Evolutionary conservation across 1,140 invertebrate genomes (phyloP), one percentile per base, ranked within the genome.

Genomic region (Formica exsecta): DNA sequence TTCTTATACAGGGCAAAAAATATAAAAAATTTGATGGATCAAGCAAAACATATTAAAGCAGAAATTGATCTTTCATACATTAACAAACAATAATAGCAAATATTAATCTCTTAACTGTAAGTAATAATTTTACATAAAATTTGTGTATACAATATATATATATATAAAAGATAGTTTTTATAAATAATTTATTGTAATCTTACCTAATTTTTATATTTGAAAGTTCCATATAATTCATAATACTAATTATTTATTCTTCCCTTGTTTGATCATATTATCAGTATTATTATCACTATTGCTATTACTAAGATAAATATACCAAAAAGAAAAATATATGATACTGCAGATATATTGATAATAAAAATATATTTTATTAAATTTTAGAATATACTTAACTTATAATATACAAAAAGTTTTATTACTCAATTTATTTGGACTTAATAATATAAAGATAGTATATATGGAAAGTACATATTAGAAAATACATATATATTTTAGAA

Each of bases 1-100:
- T 91, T 91, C 87, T 79, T 62, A 87, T 80, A 7, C 84, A 95
- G 94, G 91, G 68, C 91, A 11, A 94, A 93, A 62, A 85, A 92
- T 70, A 95, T 95, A 64, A 86, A 90, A 54, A 88, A 92, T 9
- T 84, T 95, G 79, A 87, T 95, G 36, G 70, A 89, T 1, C 87
- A 92, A 7, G 88, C 93, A 0, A 95, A 94, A 87, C 89, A 84
- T 5, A 87, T 95, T 0, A 90, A 93, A 38, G 86, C 89, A 25
- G 92, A 94, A 85, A 89, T 94, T 8, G 91, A 86, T 81, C 83
- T 90, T 36, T 92, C 76, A 77, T 87, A 84, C 51, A 74, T 86
- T n/a, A 85, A 36, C 13, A 85, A 85, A 51, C 8, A 54, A 19
- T 74, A 73, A 54, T 32, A 51, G 3, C 3, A 87, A 66, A 22